These are phyloP conservation scores for Ophiodon elongatus DNA, from an alignment of 2,113 vertebrate genomes.

Conservation along the genomic window DNA sequence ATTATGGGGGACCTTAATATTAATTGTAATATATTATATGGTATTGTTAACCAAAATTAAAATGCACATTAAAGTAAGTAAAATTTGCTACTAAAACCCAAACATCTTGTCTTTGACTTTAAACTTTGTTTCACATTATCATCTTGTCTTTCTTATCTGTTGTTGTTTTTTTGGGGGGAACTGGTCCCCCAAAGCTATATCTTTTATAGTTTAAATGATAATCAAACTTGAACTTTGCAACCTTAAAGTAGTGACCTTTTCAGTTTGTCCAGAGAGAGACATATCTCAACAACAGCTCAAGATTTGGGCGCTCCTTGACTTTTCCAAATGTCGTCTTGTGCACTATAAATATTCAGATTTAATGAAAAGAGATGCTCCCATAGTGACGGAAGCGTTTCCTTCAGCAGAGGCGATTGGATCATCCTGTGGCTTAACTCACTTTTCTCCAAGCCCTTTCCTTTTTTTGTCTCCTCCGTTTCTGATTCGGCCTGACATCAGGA, in stretches of 20 bases:
- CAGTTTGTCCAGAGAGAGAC: neutral
- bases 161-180: neutral
- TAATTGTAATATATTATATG: no score
- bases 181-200: neutral
- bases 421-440: no score
- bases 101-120: neutral
- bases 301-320: neutral
- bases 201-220: neutral
- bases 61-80: no score
- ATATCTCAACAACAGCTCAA: neutral
- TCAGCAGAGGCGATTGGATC: no score
- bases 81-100: no score
- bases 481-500: no score
- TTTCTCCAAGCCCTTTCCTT: no score
- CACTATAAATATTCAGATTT: neutral
- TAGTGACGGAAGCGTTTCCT: no score
- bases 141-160: neutral
- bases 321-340: neutral
- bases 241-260: neutral
- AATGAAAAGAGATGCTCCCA: neutral
- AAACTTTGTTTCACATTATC: neutral
- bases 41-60: no score
- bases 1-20: no score
- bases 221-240: neutral
- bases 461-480: no score